Evolutionary conservation across 2,797 vertebrate species (phyloP), one percentile per base, ranked within the genome.

Genomic region (Melanotaenia trifasciata): DNA sequence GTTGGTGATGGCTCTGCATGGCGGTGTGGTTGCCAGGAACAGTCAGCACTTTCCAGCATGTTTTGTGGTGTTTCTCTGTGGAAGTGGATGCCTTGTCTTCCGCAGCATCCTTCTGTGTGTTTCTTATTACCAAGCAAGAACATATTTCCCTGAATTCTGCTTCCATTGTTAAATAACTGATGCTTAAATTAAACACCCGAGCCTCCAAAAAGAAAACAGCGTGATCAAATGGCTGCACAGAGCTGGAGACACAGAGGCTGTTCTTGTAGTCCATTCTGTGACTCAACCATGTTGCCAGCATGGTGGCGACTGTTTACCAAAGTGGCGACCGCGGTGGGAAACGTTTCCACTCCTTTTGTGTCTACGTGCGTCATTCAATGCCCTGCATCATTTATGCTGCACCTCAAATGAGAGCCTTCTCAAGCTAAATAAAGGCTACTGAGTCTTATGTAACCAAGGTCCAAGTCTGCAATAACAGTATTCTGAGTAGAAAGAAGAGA

Each of bases 391-490:
- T 88, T 92, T 88, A 86, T 77, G 86, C 88, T 78, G 78, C 68
- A 86, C 90, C 90, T 87, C 89, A 92, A 93, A 94, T 92, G 89
- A 93, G 77, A 88, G 91, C 90, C 88, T 88, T 89, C 74, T 79
- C 18, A 0, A 68, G 76, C 86, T 91, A 91, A 87, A 92, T 88
- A 90, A 91, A 92, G 90, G 68, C 81, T 35, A 67, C 61, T 1
- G 54, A 64, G 63, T 67, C 76, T 93, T 90, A 83, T 80, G 79
- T 72, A 92, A 92, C 85, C 62, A 20, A 83, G 69, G 80, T 76
- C 83, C 78, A 83, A 83, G 79, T 78, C 79, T 78, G 74, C 72
- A 84, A 72, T 79, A 88, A 84, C 70, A 76, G 69, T 53, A 43
- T 16, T 60, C 74, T 32, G 65, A 73, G 60, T 10, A 60, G 24